Percentiles rank a stretch among this genome's conserved stretches.
These are phyloP conservation scores for Pagetopsis macropterus DNA, from an alignment of 2,797 vertebrate genomes.

Conservation along the genomic window DNA sequence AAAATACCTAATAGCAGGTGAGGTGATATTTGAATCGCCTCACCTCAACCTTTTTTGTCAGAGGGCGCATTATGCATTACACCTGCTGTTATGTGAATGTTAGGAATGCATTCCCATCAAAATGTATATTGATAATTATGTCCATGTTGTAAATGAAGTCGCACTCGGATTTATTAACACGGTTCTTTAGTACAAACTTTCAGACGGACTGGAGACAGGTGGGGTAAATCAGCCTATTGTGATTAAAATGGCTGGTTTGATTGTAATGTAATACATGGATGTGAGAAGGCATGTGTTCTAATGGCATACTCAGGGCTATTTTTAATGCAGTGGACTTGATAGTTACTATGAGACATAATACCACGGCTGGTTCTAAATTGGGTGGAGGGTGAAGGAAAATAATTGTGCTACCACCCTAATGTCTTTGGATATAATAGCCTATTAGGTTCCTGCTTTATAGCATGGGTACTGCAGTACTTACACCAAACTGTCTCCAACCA, in stretches of 20 bases:
- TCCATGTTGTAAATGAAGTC: conserved; percentile 50
- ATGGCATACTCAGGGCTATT: conserved; percentile 40
- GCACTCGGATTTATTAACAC: conserved; percentile 43
- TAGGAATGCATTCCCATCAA: conserved; percentile 51
- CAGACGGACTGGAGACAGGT: conserved; percentile 22
- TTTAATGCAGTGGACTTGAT: conserved; percentile 49
- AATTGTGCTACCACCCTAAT: conserved; percentile 61
- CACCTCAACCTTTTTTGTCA: conserved; percentile 25
- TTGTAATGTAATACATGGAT: conserved; percentile 23
- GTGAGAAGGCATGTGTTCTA: conserved; percentile 33
- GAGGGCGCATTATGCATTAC: conserved; percentile 19
- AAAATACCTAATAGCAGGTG: conserved; percentile 42
- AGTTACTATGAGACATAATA: conserved; percentile 52
- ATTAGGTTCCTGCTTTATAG: conserved; percentile 71
- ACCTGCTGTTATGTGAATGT: conserved; percentile 56
- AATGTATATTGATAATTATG: conserved; percentile 45
- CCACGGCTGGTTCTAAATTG: conserved; percentile 54
- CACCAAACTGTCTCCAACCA: conserved; percentile 62
- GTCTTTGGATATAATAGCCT: conserved; percentile 70
- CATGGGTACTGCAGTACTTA: conserved; percentile 52
- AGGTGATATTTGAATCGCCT: conserved; percentile 21
- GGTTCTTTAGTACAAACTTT: conserved; percentile 31
- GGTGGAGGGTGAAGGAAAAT: conserved; percentile 63
- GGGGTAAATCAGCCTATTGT: conserved; percentile 19
- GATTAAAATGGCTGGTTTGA: conserved; percentile 37